phyloP scores from a whole-genome alignment of 2,797 vertebrate species.

The Crocidura indochinensis region DNA sequence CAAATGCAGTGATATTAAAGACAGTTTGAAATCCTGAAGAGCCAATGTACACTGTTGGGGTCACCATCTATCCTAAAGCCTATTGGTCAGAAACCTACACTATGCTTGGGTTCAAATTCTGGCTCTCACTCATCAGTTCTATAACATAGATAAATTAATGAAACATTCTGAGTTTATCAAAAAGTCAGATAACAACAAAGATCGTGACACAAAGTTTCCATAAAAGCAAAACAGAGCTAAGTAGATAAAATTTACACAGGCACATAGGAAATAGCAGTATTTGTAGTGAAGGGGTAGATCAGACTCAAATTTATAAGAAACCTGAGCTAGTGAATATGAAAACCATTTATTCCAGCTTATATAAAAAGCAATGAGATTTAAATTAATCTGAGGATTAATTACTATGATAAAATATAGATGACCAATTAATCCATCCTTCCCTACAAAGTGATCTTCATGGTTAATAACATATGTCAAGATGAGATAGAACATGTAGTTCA shows the following conservation, averaged over 20 bases:
- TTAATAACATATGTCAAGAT: background rate
- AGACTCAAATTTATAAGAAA: background rate
- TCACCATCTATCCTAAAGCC: no score
- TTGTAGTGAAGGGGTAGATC: background rate
- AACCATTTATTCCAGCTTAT: background rate
- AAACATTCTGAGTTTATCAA: background rate
- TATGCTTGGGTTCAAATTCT: background rate
- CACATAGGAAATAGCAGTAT: background rate
- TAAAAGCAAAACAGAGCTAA: background rate
- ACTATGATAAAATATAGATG: no score
- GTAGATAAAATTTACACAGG: background rate
- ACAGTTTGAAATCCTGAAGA: no score
- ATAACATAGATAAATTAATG: background rate
- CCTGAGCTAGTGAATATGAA: constrained; percentile 7
- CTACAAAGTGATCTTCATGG: background rate
- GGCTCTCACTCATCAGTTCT: background rate
- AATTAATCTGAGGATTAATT: background rate
- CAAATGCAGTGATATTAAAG: no score
- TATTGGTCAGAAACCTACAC: background rate
- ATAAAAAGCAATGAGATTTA: background rate
- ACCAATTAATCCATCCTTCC: background rate
- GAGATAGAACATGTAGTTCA: background rate
- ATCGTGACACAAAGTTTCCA: background rate
- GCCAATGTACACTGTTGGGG: no score
- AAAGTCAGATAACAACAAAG: background rate